Evolutionary conservation across 2,113 vertebrate genomes (phyloP), one percentile per base, ranked within the genome.

Genomic region (Ophthalmotilapia sp.): DNA sequence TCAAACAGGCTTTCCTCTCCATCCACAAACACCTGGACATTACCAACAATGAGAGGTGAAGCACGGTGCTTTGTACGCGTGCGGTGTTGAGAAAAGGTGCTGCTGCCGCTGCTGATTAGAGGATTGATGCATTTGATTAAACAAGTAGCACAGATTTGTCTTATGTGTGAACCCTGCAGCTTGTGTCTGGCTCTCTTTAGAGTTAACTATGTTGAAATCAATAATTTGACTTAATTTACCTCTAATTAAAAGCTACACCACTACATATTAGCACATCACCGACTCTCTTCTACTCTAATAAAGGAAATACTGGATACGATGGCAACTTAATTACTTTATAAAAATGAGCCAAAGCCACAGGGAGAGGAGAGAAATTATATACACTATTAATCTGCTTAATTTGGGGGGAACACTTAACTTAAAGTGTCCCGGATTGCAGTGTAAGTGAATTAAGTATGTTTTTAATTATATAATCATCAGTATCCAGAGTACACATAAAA

Each of bases 1-100:
- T 97, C 79, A 97, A 97, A 80, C 96, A 97, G 89, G 95, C 96
- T 45, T 96, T 97, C 68, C 88, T 96, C 11, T 96, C 97, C 88
- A 95, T 97, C 85, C 96, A 97, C 92, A 96, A 95, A 53, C 97
- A 97, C 89, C 96, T 97, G 42, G 97, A 97, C 51, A 77, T 97
- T 40, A 96, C 97, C 84, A 96, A 89, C 89, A 96, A 97, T 3
- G 96, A 97, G 53, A 97, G 96, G 97, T 97, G 65, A 56, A 14
- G 14, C 23, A 7, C 33, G 3, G 8, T 2, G 82, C 19, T 60
- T 26, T 80, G 53, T 65, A 45, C 36, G 36, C 36, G 12, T 85
- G 80, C 0, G 21, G 29, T 3, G 70, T 19, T 75, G 13, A 2
- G 55, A 60, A 47, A 33, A 60, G 6, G 9, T 82, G 31, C 62